Evolutionary conservation across 2,113 vertebrate genomes (phyloP).

Genomic region (Sceloporus undulatus): DNA sequence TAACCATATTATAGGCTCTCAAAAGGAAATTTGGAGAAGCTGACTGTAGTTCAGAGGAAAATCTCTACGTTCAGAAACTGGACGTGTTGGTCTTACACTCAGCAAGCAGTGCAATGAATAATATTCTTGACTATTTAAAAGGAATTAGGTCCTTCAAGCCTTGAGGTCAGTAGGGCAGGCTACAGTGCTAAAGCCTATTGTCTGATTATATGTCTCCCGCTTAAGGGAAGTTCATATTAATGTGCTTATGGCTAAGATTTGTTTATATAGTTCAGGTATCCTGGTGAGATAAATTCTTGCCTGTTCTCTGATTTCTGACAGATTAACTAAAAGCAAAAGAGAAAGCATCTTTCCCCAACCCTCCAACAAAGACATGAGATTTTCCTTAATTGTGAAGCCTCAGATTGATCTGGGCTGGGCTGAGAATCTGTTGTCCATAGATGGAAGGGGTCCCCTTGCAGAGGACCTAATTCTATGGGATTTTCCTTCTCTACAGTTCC

Average conservation of each 20-base stretch:
- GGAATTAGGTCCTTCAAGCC: not conserved
- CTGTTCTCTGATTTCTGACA: not conserved
- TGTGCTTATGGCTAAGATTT: not conserved
- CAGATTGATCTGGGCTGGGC: no score
- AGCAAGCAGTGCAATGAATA: not conserved
- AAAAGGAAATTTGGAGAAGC: not conserved
- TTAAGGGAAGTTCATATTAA: not conserved
- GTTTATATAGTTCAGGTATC: not conserved
- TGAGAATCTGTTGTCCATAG: no score
- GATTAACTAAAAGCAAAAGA: not conserved
- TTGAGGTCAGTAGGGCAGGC: not conserved
- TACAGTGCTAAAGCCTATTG: not conserved
- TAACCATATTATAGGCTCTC: not conserved
- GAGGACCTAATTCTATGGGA: no score
- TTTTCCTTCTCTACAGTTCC: no score
- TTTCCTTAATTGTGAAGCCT: no score
- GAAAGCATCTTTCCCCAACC: no score
- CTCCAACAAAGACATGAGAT: no score
- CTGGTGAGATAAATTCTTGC: not conserved
- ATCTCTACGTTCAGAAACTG: not conserved
- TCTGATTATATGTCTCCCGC: not conserved
- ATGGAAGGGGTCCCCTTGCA: no score
- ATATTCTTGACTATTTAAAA: not conserved
- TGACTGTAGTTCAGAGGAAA: not conserved
- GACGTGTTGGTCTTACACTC: not conserved